Base-by-base conservation (phyloP, 2,113 vertebrate species). In the Corythoichthys haematopterus region DNA sequence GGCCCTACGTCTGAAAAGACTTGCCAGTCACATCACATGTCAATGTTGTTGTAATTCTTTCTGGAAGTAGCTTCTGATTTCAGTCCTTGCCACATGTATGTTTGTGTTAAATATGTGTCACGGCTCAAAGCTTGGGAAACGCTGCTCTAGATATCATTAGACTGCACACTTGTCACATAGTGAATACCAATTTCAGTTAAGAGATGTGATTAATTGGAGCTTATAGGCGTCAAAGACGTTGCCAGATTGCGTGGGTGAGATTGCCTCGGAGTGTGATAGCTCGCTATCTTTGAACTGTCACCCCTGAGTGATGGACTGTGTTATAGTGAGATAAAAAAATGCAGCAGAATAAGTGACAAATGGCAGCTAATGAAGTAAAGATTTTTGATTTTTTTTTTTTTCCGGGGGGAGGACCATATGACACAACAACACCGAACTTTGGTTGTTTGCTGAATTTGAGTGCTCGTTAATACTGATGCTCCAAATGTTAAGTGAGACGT, bases 401-500 rank as follows among this genome's bases (percentile, higher is more conserved):
- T 50, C 6, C 20, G 20, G 3, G 40, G 40, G 40, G 40, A 43
- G 40, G 6, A 8, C 6, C 6, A 43, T 3, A n/a, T 20, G 6
- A 20, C 16, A n/a, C 50, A 52, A 51, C 15, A 3, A 7, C 50
- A 52, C 20, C 1, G 20, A 28, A 28, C 20, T 28, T 28, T 28
- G 20, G 20, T 28, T 28, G 79, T 81, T 83, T 82, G 51, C 82
- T 75, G 79, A 80, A 84, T 85, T 78, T 82, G 82, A 84, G 77
- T 74, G 66, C 70, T 71, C 82, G 69, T 76, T 86, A 66, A 76
- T 79, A 82, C 76, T 82, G 76, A 70, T 65, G 53, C 83, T 40
- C 83, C 40, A 86, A 87, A 87, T 85, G 84, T 85, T 88, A 90
- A 88, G 75, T 84, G 86, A 85, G 83, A 87, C 85, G 82, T 84